A percentile compares a stretch with the other conserved stretches of the same genome.
These are phyloP conservation scores for Myzus persicae DNA, from an alignment of 1,140 invertebrate genomes.

Conservation along the genomic window DNA sequence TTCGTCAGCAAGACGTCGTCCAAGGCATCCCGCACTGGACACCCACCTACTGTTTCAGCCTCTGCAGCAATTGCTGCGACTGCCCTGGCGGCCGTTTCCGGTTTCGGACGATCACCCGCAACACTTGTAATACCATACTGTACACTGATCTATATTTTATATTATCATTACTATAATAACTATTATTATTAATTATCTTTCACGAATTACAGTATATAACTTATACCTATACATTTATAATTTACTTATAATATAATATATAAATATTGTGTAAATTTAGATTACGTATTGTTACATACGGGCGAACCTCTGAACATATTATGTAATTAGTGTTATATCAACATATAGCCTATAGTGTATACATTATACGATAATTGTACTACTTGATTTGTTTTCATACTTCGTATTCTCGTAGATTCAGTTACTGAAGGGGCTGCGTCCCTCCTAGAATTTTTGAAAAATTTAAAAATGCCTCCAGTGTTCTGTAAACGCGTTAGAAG, in stretches of 20 bases:
- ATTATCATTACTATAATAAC: neutral
- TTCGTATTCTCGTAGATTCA: neutral
- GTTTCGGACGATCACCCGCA: neutral
- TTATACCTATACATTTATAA: too few species aligned
- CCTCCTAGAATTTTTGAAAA: neutral
- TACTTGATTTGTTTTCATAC: neutral
- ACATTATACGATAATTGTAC: neutral
- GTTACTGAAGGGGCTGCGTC: fast-evolving
- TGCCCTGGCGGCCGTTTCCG: neutral
- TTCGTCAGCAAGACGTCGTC: constrained; percentile 68
- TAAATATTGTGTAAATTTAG: neutral
- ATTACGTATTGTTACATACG: neutral
- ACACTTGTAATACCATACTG: neutral
- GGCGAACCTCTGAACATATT: neutral
- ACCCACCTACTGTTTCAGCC: neutral
- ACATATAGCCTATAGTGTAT: neutral
- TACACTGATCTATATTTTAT: neutral
- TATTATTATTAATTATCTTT: neutral
- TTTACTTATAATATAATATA: neutral
- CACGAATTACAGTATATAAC: neutral
- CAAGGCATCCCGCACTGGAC: constrained; percentile 62
- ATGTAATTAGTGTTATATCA: neutral
- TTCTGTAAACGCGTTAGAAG: neutral
- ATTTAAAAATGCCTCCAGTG: neutral
- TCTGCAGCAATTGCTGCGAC: too few species aligned